Conservation (phyloP, 2,888 invertebrate species). For the Watsonalla cultraria region DNA sequence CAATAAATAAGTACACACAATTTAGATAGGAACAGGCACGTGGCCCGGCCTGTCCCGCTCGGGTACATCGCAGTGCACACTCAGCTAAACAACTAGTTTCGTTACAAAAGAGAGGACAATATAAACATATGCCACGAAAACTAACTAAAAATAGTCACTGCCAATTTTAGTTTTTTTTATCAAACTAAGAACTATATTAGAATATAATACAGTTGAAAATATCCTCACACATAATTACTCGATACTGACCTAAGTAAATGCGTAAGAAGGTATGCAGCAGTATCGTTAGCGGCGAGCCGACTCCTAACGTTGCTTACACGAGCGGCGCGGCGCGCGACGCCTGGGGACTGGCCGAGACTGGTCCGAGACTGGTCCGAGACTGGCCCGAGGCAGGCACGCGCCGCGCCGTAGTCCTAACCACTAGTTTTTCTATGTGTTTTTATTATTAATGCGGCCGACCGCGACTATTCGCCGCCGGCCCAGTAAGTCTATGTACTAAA, state of each 20-base stretch:
- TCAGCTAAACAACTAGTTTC: neutral
- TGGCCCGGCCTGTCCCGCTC: slow-evolving; percentile 12
- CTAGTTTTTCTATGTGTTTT: neutral
- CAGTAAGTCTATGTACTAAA: slow-evolving; percentile 6
- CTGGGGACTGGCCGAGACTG: no score
- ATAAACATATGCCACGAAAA: slow-evolving; percentile 17
- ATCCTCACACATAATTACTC: slow-evolving; percentile 22
- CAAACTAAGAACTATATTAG: slow-evolving; percentile 28
- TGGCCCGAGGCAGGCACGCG: no score
- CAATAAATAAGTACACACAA: slow-evolving; percentile 53
- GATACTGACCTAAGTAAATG: slow-evolving; percentile 35
- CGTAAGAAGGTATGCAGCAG: slow-evolving; percentile 30
- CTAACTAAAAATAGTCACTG: slow-evolving; percentile 33
- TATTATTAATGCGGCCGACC: neutral
- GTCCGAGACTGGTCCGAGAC: no score
- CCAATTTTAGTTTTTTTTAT: slow-evolving; percentile 31
- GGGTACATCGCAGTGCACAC: slow-evolving; percentile 20
- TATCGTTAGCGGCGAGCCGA: neutral
- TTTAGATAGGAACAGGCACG: slow-evolving; percentile 20
- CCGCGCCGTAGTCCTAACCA: no score
- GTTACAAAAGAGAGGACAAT: slow-evolving; percentile 13
- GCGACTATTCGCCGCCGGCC: neutral
- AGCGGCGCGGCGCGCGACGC: no score
- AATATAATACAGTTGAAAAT: slow-evolving; percentile 30
- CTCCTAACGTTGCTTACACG: no score